These are phyloP conservation scores for Perodicticus potto DNA, from an alignment of 2,797 vertebrate genomes.

Conservation along the genomic window DNA sequence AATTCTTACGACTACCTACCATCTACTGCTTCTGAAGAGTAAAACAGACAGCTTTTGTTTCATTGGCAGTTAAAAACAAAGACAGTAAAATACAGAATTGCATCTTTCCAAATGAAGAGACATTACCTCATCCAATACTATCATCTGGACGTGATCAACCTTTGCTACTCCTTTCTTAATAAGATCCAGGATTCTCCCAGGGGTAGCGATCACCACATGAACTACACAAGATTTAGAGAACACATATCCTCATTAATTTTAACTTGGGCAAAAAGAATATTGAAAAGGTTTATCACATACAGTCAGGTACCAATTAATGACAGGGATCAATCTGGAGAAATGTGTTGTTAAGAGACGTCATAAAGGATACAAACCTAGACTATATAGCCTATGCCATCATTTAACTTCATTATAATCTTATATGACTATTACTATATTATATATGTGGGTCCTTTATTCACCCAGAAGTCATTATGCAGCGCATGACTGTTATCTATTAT, in stretches of 20 bases:
- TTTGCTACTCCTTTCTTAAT: slow-evolving; percentile 99
- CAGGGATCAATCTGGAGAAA: neutral
- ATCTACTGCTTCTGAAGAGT: neutral
- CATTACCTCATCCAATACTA: slow-evolving; percentile 98
- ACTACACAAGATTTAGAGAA: slow-evolving; percentile 89
- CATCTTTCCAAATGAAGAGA: slow-evolving; percentile 65
- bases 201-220: slow-evolving; percentile 98
- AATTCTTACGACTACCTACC: neutral
- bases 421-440: neutral
- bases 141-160: slow-evolving; percentile 98
- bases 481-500: neutral
- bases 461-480: neutral
- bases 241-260: neutral
- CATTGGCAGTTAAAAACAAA: slow-evolving; percentile 42
- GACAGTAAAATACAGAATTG: neutral
- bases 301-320: neutral
- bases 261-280: slow-evolving; percentile 5
- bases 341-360: neutral
- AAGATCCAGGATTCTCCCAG: slow-evolving; percentile 98
- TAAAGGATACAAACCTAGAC: neutral
- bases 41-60: slow-evolving; percentile 18
- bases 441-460: neutral
- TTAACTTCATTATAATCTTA: neutral
- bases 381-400: neutral
- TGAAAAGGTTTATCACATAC: neutral